Evolutionary conservation across 2,888 invertebrate species (phyloP).

Genomic region (Teleogryllus oceanicus): DNA sequence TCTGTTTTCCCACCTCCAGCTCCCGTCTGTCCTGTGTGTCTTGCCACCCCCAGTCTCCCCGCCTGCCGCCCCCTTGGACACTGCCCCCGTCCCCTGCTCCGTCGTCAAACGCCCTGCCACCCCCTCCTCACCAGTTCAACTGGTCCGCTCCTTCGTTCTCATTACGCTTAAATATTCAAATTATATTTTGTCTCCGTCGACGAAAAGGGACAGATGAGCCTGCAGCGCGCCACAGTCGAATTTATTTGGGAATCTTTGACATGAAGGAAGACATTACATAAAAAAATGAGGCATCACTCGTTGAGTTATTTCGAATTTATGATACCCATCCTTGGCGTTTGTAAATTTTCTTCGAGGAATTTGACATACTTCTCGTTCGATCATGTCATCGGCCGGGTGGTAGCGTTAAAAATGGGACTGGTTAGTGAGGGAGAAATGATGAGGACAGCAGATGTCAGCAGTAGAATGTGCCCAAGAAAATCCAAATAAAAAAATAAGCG

Average conservation of each 20-base stretch:
- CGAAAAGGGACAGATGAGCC: background rate
- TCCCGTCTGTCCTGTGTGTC: too few species aligned
- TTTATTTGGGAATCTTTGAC: constrained; percentile 9
- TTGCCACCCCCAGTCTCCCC: too few species aligned
- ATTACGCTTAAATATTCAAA: constrained; percentile 9
- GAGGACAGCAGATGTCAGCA: too few species aligned
- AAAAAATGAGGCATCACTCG: background rate
- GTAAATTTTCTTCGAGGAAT: background rate
- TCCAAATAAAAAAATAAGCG: too few species aligned
- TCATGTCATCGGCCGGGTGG: background rate
- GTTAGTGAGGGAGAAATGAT: too few species aligned
- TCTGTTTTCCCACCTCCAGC: too few species aligned
- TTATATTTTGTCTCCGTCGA: constrained; percentile 18
- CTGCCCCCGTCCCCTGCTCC: background rate
- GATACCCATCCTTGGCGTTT: background rate
- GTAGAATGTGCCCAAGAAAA: too few species aligned
- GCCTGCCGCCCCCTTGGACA: too few species aligned
- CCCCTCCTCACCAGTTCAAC: too few species aligned
- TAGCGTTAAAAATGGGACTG: background rate
- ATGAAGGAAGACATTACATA: background rate
- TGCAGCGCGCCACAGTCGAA: background rate
- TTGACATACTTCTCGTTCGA: background rate
- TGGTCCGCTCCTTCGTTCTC: background rate
- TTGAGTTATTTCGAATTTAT: background rate
- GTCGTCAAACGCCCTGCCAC: background rate